Evolutionary conservation across 2,888 invertebrate species (phyloP), one percentile per base, ranked within the genome.

Genomic region (Protophormia terraenovae): DNA sequence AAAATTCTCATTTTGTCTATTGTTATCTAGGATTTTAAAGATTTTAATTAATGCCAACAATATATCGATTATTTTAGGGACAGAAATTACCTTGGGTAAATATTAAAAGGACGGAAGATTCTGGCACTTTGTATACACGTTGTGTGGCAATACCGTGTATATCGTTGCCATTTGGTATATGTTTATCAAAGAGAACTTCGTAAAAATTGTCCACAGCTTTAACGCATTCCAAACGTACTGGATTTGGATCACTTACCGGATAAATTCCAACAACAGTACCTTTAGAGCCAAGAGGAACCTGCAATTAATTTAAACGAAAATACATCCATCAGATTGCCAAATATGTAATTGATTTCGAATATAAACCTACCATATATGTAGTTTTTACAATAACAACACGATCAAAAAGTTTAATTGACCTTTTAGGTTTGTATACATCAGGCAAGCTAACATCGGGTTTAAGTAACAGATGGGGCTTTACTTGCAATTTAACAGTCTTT

Each of bases 181-280:
- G 92, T 85, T 95, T 93, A 89, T 98, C 98, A 90, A 98, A 98
- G 78, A 98, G 92, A 24, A 98, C 94, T 87, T 97, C 97, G 90
- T 96, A 97, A 75, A 95, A 93, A 0, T 93, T 93, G 50, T 95
- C 95, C 0, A 93, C 85, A 90, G 89, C 67, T 93, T 94, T 89
- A 93, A 95, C 35, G 92, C 94, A 87, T 93, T 92, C 67, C 92
- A 93, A 83, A 90, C 94, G 58, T 91, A 94, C 91, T 89, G 94
- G 90, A 89, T 89, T 89, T 29, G 90, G 81, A 90, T 90, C 87
- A 89, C 90, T 87, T 47, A 93, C 88, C 87, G 93, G 91, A 76
- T 94, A 93, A 8, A 96, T 93, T 0, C 95, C 97, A n/a, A 97
- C 95, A 0, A 99, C 93, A 0, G 97, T 98, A 32, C 99, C 99